Conservation (phyloP, 2,113 vertebrate genomes). For the Gracilinanus agilis region DNA sequence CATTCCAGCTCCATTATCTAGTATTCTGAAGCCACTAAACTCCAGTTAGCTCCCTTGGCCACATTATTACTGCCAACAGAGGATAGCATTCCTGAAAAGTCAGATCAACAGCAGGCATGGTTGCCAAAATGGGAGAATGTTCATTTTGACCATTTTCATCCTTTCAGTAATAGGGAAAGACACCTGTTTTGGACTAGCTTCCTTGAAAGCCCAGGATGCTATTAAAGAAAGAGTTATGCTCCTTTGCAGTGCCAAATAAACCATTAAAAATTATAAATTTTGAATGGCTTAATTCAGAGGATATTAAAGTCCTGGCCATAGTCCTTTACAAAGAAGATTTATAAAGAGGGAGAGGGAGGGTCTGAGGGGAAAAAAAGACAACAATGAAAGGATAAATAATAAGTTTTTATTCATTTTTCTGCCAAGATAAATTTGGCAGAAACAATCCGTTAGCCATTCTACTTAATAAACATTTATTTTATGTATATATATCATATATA, state of each 20-base stretch:
- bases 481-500: neutral
- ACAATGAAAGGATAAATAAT: neutral
- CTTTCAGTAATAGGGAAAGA: constrained; percentile 31
- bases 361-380: too few species aligned
- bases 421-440: neutral
- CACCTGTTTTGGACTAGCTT: neutral
- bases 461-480: neutral
- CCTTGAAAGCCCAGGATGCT: neutral
- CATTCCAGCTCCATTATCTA: neutral
- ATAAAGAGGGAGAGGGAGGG: neutral
- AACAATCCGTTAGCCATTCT: neutral
- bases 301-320: neutral
- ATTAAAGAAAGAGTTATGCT: neutral
- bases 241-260: neutral
- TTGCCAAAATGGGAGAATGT: neutral
- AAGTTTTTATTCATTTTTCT: neutral
- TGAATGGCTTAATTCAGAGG: constrained; percentile 1
- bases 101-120: neutral
- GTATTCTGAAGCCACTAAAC: neutral
- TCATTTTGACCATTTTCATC: constrained; percentile 23
- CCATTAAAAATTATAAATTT: neutral
- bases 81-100: neutral
- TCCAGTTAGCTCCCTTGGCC: neutral
- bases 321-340: neutral
- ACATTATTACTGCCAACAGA: neutral